These are phyloP conservation scores for Augiades crinisus DNA, from an alignment of 2,888 invertebrate genomes.

Conservation along the genomic window DNA sequence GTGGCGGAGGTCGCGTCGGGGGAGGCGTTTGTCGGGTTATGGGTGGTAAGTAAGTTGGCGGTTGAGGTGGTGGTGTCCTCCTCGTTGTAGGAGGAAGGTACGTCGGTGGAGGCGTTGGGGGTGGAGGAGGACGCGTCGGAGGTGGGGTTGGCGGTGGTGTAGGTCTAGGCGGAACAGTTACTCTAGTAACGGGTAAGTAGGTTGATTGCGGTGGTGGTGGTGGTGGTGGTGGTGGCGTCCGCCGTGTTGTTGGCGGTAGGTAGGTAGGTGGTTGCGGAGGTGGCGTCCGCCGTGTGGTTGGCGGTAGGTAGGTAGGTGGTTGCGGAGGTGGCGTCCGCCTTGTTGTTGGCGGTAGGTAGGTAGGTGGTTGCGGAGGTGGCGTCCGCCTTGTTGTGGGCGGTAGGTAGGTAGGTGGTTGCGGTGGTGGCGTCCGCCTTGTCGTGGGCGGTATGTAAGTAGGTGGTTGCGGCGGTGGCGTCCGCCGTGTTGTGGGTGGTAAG, in stretches of 20 bases:
- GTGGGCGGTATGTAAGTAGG: slow-evolving; percentile 32
- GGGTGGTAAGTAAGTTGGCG: slow-evolving; percentile 30
- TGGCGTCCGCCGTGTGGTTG: slow-evolving; percentile 28
- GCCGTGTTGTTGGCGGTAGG: slow-evolving; percentile 34
- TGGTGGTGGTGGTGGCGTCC: slow-evolving; percentile 29
- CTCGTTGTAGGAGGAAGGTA: slow-evolving; percentile 33
- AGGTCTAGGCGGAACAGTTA: slow-evolving; percentile 32
- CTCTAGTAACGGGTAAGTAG: no score
- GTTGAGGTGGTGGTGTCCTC: slow-evolving; percentile 29
- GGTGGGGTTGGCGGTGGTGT: slow-evolving; percentile 30
- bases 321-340: slow-evolving; percentile 27
- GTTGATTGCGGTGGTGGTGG: slow-evolving; percentile 27
- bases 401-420: slow-evolving; percentile 29
- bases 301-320: slow-evolving; percentile 28
- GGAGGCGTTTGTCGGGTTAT: slow-evolving; percentile 28
- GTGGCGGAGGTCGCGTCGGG: slow-evolving; percentile 29
- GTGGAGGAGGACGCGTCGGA: slow-evolving; percentile 34
- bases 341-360: slow-evolving; percentile 30
- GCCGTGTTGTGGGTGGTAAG: slow-evolving; percentile 30
- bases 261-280: slow-evolving; percentile 26
- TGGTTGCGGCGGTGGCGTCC: slow-evolving; percentile 32
- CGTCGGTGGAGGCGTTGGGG: slow-evolving; percentile 31
- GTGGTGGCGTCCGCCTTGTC: slow-evolving; percentile 28
- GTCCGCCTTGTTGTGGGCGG: slow-evolving; percentile 29
- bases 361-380: slow-evolving; percentile 30